Evolutionary conservation across 2,888 invertebrate species (phyloP), one percentile per base, ranked within the genome.

Genomic region (Hermaeophaga mercurialis): DNA sequence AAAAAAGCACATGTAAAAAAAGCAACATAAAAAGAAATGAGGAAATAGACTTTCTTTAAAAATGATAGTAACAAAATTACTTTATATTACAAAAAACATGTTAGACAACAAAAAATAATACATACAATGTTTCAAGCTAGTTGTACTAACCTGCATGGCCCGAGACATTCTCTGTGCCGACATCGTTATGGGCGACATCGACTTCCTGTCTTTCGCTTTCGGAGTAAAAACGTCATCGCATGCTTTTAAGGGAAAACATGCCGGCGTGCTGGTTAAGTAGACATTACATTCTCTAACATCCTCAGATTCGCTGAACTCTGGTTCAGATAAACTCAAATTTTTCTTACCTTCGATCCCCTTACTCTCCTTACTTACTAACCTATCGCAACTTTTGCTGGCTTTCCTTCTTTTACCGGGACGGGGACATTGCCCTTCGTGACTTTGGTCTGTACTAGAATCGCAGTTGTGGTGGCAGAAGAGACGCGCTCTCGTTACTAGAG

Each of bases 181-280:
- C 67, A 91, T 88, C 0, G 92, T 92, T 52, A 93, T 92, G 1
- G 93, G 93, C 9, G 92, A 92, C 90, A 93, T 91, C 31, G 91
- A 91, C 33, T 87, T 87, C 66, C 90, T 82, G 58, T 85, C 82
- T 60, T 79, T 70, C 34, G 68, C 75, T 41, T 81, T 78, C 5
- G 83, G 81, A 24, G 83, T 82, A 64, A 81, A 78, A 61, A 78
- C 70, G 17, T 65, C 59, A 41, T 64, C 65, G 4, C 68, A 69
- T 48, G 65, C 64, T 48, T 58, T 60, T 41, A 72, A 53, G 4
- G 71, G 66, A n/a, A 71, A 56, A 64, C 73, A 75, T 24, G 78
- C 77, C 7, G 79, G 79, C 24, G 79, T 79, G 62, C 78, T 78
- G 9, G 79, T 79, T 54, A 78, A 53, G 65, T 73, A 75, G 28